Conservation (phyloP, 1,140 invertebrate species). For the Agrypnia vestita region DNA sequence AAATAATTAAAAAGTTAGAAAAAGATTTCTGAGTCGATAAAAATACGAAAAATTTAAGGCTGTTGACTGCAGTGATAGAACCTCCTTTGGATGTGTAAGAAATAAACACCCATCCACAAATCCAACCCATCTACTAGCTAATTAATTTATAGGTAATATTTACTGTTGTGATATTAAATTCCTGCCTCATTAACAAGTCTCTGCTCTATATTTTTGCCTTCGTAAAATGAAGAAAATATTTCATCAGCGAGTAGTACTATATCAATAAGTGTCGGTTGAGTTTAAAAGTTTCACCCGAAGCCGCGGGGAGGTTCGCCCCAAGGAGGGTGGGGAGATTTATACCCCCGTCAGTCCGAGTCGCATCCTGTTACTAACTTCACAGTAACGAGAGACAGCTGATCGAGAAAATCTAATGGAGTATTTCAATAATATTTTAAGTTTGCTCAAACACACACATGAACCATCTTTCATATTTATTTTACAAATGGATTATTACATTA, state of each 20-base stretch:
- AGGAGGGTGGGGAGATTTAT: conserved; percentile 51
- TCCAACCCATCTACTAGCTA: too few relatives aligned
- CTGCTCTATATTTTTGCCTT: background rate
- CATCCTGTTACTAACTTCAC: conserved; percentile 44
- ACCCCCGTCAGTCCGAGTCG: conserved; percentile 48
- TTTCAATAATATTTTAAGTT: too few relatives aligned
- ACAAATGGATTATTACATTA: too few relatives aligned
- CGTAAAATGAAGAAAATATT: conserved; percentile 31
- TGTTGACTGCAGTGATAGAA: too few relatives aligned
- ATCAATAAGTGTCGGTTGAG: conserved; percentile 59
- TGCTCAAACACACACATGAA: too few relatives aligned
- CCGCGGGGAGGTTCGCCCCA: conserved; percentile 37
- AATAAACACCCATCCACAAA: too few relatives aligned
- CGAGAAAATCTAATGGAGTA: background rate
- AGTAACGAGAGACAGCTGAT: conserved; percentile 43
- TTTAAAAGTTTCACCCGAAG: conserved; percentile 54
- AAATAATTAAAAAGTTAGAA: too few relatives aligned
- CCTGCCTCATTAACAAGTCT: conserved; percentile 1
- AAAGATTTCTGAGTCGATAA: too few relatives aligned
- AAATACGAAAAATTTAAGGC: too few relatives aligned
- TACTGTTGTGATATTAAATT: background rate
- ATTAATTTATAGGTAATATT: background rate
- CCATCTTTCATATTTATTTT: too few relatives aligned
- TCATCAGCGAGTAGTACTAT: conserved; percentile 48
- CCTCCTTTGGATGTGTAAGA: too few relatives aligned